These are phyloP conservation scores for Timema cristinae DNA, from an alignment of 2,888 invertebrate species.

Conservation along the genomic window DNA sequence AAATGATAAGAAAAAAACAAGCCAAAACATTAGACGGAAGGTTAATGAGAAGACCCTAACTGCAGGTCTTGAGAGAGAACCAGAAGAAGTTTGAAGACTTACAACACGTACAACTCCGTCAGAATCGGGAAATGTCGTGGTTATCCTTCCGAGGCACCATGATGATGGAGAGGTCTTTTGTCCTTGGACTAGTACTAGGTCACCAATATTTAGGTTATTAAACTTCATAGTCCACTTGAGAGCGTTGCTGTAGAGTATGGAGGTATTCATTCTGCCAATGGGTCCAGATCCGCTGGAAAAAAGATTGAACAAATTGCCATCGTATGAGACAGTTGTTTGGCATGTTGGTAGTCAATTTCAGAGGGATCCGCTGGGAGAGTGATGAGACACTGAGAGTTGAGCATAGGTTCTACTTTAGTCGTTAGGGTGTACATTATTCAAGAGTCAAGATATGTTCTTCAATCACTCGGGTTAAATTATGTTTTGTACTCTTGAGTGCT, in stretches of 20 bases:
- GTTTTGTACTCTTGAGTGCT: background rate
- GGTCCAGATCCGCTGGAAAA: background rate
- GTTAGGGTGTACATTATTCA: background rate
- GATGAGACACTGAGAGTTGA: background rate
- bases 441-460: background rate
- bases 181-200: background rate
- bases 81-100: background rate
- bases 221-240: background rate
- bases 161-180: background rate
- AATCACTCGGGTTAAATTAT: background rate
- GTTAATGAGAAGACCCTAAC: too few relatives aligned
- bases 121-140: background rate
- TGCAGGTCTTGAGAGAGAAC: too few relatives aligned
- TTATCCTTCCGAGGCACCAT: background rate
- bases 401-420: background rate
- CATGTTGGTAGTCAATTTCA: background rate
- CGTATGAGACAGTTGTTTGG: background rate
- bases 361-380: background rate
- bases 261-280: background rate
- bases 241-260: background rate
- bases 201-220: background rate
- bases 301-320: background rate
- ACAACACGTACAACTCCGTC: background rate
- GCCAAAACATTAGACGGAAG: too few relatives aligned
- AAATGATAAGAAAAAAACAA: too few relatives aligned